A percentile compares a stretch with the other conserved stretches of the same genome.
Evolutionary conservation across 1,140 invertebrate species (phyloP).

Genomic region (Caenorhabditis inopinata): DNA sequence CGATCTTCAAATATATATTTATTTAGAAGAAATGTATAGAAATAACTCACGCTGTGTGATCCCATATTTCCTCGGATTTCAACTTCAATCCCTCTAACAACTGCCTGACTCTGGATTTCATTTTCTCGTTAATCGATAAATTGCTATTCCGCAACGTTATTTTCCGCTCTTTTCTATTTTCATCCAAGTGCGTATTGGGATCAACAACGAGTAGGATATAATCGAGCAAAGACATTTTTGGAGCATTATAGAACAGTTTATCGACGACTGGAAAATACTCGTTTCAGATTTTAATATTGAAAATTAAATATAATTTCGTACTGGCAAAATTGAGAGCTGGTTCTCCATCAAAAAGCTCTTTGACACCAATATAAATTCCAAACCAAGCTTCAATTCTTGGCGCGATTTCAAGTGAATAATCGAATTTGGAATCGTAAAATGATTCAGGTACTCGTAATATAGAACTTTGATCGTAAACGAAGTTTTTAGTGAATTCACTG

Average conservation of each 20-base stretch:
- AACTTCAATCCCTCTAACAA: background rate
- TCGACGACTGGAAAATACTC: background rate
- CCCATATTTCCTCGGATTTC: background rate
- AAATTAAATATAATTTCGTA: background rate
- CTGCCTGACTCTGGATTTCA: background rate
- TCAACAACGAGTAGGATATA: background rate
- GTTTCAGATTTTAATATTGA: background rate
- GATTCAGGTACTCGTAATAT: background rate
- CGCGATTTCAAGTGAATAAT: background rate
- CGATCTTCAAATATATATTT: background rate
- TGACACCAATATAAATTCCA: background rate
- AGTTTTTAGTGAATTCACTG: background rate
- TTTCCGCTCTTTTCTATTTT: background rate
- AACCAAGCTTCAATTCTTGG: background rate
- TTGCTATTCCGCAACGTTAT: background rate
- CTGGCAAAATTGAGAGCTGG: constrained; percentile 3
- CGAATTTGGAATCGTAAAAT: background rate
- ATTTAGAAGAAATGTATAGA: background rate
- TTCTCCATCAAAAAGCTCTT: background rate
- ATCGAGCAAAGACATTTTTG: background rate
- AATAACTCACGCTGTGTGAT: background rate
- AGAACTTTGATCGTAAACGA: background rate
- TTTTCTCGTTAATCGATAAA: background rate
- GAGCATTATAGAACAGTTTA: background rate
- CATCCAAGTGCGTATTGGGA: background rate